Base-by-base conservation (phyloP, 1,140 invertebrate species). In the Papilio helenus region DNA sequence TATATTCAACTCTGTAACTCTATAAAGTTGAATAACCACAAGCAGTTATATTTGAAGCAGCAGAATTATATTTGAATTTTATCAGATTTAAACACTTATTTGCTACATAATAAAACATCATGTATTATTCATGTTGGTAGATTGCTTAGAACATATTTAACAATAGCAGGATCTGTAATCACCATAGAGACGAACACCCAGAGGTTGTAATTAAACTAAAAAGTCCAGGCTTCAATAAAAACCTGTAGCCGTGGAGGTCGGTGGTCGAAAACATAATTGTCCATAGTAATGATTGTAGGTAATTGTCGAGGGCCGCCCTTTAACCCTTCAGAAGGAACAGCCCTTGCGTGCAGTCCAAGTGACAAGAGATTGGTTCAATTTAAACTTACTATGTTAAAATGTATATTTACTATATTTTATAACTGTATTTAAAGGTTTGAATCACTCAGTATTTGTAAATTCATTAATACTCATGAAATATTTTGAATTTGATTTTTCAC, bases 221-320 rank as follows among this genome's bases (percentile, higher is more conserved):
- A 88, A 92, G 83, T 84, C 58, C 82, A 80, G 85, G 82, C 87
- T 87, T 81, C 89, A 87, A 89, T 90, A 92, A 93, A 93, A 92
- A 93, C 87, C 89, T 90, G 86, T 85, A 86, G 87, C 85, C 89
- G 88, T 89, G 85, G 89, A 87, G 90, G 86, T 85, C 82, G 83
- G 85, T 83, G 85, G 85, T 85, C 89, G 84, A 89, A 87, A 86
- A 92, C 89, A 91, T 91, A 92, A 92, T 92, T 89, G 90, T 90
- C 87, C 84, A 88, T 89, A 86, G 88, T 92, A 93, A 93, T 91
- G 87, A 93, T 92, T 92, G 92, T 93, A 91, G 90, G 89, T 92
- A 93, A 93, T 93, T 93, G 89, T 89, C 80, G 86, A 79, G 88
- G 85, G 85, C 77, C 81, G 79, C 88, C 90, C 87, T 91, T 86